Conservation (phyloP, 2,113 vertebrate genomes). For the Prionailurus viverrinus region DNA sequence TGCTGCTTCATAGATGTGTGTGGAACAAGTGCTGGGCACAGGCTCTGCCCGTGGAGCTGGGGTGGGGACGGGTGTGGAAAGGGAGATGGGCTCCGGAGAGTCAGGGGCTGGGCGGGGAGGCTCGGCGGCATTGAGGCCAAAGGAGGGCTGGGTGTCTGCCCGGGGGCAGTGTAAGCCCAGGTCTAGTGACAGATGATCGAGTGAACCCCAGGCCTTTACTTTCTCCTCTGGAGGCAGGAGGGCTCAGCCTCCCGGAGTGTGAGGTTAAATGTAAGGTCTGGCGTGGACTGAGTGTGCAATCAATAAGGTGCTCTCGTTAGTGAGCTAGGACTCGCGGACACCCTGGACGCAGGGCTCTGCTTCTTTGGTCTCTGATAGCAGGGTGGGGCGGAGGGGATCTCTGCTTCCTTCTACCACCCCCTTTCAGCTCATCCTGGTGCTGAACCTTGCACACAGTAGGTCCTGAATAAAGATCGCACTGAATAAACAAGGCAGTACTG, state of each 20-base stretch:
- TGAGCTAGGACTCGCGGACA: neutral
- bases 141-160: neutral
- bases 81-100: rapidly evolving
- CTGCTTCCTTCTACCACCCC: neutral
- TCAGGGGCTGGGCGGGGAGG: neutral
- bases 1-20: rapidly evolving
- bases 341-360: neutral
- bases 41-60: neutral
- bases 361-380: neutral
- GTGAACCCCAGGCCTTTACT: neutral
- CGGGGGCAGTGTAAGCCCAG: neutral
- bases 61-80: neutral
- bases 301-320: rapidly evolving
- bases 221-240: neutral
- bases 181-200: neutral
- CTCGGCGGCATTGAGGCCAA: rapidly evolving
- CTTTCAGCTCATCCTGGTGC: neutral
- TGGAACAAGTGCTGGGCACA: neutral
- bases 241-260: neutral
- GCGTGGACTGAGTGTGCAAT: neutral
- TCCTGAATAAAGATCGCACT: neutral
- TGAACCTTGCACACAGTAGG: neutral
- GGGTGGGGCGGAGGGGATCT: neutral
- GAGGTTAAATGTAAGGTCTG: neutral
- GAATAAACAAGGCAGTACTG: neutral